These are phyloP conservation scores for Noctua fimbriata DNA, from an alignment of 2,888 invertebrate species.

Conservation along the genomic window DNA sequence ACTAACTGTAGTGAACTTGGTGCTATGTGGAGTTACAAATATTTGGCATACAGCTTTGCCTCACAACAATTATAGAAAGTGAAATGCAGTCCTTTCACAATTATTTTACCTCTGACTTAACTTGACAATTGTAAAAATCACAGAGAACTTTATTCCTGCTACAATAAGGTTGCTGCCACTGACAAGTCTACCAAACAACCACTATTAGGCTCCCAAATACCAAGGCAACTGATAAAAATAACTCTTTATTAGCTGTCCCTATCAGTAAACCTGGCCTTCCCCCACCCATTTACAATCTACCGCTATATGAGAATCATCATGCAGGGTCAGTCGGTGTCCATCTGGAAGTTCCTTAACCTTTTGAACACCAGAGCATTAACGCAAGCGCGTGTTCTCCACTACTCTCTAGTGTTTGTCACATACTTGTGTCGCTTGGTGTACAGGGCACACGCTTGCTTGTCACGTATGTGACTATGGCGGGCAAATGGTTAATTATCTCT, in stretches of 20 bases:
- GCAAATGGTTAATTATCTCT: neutral
- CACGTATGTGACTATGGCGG: too few species aligned
- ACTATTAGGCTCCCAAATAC: neutral
- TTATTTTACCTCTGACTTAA: neutral
- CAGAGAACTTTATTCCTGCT: neutral
- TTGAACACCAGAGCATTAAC: too few species aligned
- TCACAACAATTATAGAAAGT: conserved; percentile 11
- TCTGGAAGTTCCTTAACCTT: neutral
- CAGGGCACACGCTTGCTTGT: too few species aligned
- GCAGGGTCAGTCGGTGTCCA: neutral
- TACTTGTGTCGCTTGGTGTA: too few species aligned
- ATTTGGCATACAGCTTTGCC: neutral
- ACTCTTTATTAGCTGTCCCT: neutral
- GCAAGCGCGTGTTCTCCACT: too few species aligned
- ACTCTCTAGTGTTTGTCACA: too few species aligned
- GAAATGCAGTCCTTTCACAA: neutral
- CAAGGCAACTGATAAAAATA: neutral
- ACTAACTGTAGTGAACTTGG: too few species aligned
- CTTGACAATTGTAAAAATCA: neutral
- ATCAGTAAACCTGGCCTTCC: neutral
- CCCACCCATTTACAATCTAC: neutral
- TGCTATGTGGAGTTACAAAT: neutral
- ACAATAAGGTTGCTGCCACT: neutral
- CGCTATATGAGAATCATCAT: neutral
- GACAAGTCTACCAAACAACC: neutral